Evolutionary conservation across 1,140 invertebrate species (phyloP).

Genomic region (Stratiolaelaps scimitus): DNA sequence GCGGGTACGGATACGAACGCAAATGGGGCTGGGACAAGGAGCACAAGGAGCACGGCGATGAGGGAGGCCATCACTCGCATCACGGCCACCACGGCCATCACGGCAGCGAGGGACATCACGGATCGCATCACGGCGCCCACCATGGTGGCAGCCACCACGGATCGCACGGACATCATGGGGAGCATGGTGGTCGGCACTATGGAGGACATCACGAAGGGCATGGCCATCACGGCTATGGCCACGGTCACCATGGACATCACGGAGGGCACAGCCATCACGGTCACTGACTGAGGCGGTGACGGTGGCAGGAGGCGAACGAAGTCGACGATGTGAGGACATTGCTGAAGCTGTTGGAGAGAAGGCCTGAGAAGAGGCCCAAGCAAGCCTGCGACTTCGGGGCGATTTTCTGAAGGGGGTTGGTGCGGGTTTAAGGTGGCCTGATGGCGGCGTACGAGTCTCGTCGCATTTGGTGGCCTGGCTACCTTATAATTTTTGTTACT

Average conservation of each 20-base stretch:
- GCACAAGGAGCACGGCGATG: neutral
- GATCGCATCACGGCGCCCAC: slow-evolving; percentile 1
- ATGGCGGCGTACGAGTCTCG: no score
- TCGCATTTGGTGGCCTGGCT: no score
- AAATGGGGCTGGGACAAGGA: slow-evolving; percentile 27
- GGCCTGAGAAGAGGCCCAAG: no score
- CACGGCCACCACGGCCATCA: slow-evolving; percentile 12
- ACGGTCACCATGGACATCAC: slow-evolving; percentile 17
- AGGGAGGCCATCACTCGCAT: slow-evolving; percentile 7
- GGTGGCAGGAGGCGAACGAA: no score
- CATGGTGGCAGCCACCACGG: neutral
- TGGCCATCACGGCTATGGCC: slow-evolving; percentile 12
- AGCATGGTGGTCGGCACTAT: neutral
- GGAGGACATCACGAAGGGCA: slow-evolving; percentile 8
- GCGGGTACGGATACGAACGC: slow-evolving; percentile 2
- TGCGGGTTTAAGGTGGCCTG: no score
- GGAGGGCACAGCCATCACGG: neutral
- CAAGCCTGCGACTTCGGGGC: no score
- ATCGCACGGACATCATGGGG: neutral
- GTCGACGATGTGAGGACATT: no score
- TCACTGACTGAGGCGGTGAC: no score
- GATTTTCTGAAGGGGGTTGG: no score
- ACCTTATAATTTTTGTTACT: no score
- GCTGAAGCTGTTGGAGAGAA: no score
- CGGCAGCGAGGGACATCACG: slow-evolving; percentile 22